A percentile compares a stretch with the other conserved stretches of the same genome.
phyloP scores from a whole-genome alignment of 2,113 vertebrate genomes.

The Centropus unirufus region DNA sequence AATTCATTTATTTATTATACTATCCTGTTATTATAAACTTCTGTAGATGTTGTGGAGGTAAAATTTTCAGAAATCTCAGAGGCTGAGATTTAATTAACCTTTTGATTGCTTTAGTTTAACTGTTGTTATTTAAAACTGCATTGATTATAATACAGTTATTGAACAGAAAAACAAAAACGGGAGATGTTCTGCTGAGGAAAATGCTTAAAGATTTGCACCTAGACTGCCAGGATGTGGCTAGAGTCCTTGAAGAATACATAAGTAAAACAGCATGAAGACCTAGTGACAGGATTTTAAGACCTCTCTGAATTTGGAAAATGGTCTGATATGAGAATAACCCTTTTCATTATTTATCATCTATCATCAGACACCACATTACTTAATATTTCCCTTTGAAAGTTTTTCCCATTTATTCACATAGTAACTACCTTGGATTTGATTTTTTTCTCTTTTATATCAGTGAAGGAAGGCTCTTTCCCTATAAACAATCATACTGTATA shows the following conservation, averaged over 20 bases:
- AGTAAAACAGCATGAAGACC: background rate
- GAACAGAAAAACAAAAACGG: background rate
- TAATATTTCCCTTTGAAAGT: background rate
- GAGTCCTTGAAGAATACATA: background rate
- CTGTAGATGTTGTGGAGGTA: background rate
- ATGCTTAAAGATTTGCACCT: background rate
- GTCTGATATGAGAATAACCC: background rate
- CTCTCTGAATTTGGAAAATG: background rate
- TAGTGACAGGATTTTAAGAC: background rate
- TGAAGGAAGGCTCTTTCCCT: constrained; percentile 3
- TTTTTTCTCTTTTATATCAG: background rate
- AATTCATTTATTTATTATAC: background rate
- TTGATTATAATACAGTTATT: background rate
- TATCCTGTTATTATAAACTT: background rate
- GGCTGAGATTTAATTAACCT: background rate
- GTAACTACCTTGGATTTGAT: background rate
- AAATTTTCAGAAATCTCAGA: background rate
- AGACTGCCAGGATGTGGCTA: background rate
- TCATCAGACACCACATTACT: constrained; percentile 9
- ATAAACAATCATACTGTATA: constrained; percentile 44
- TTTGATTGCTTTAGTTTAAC: background rate
- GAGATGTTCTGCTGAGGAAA: background rate
- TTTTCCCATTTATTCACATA: constrained; percentile 1
- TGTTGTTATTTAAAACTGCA: background rate
- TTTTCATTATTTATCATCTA: constrained; percentile 46